Conservation (phyloP, 2,113 vertebrate genomes). For the Gavialis gangeticus region DNA sequence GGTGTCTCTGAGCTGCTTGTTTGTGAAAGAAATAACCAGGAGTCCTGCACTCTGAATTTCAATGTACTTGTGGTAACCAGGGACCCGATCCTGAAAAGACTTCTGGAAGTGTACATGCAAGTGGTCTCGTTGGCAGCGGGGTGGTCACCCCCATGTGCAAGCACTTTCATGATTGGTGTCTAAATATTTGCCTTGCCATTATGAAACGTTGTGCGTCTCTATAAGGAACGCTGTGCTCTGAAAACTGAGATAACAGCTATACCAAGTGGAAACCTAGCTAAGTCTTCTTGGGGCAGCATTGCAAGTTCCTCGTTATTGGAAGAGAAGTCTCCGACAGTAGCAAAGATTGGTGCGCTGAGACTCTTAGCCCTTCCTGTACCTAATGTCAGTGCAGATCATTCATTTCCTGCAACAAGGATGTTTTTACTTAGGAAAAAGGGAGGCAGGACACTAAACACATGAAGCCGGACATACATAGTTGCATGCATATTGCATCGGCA, state of each 20-base stretch:
- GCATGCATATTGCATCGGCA: rapidly evolving
- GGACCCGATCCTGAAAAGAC: not conserved
- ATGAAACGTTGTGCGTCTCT: not conserved
- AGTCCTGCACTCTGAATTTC: not conserved
- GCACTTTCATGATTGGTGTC: no score
- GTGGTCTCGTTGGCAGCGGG: no score
- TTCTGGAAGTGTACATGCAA: not conserved
- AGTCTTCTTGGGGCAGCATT: not conserved
- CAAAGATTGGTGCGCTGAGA: not conserved
- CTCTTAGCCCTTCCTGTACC: not conserved
- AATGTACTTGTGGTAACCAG: not conserved
- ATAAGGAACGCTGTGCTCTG: not conserved
- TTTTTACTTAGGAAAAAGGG: not conserved
- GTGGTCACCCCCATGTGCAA: no score
- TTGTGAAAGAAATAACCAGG: not conserved
- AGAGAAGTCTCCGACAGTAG: not conserved
- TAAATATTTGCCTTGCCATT: not conserved
- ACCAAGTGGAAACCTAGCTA: not conserved
- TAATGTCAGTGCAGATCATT: not conserved
- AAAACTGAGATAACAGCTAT: not conserved
- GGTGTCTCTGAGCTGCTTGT: not conserved
- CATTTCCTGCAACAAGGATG: rapidly evolving
- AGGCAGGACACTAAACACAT: rapidly evolving
- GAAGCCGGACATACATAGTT: not conserved
- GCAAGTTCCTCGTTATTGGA: not conserved